These are phyloP conservation scores for Tetragonula clypearis DNA, from an alignment of 1,140 invertebrate genomes.

Conservation along the genomic window DNA sequence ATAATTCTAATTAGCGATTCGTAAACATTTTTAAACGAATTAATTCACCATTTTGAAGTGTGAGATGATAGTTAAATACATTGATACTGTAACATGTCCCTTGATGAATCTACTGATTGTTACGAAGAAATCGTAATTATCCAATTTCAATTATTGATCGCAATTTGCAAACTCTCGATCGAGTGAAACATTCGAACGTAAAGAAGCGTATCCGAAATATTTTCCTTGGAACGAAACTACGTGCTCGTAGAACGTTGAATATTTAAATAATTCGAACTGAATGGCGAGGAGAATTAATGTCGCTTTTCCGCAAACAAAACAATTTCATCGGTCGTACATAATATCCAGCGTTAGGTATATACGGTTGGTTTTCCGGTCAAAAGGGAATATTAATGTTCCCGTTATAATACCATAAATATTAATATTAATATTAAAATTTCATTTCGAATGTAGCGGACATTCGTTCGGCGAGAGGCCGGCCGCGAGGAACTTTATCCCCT, in stretches of 20 bases:
- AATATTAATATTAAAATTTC: slow-evolving; percentile 29
- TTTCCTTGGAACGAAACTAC: background rate
- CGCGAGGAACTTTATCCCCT: background rate
- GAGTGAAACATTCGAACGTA: background rate
- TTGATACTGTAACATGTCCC: too few species aligned
- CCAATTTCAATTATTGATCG: background rate
- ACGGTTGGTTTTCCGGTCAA: background rate
- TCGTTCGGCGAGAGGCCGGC: background rate
- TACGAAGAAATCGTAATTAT: background rate
- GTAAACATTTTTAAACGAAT: too few species aligned
- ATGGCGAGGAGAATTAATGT: slow-evolving; percentile 18
- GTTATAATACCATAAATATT: slow-evolving; percentile 28
- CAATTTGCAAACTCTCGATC: too few species aligned
- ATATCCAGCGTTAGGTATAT: slow-evolving; percentile 4
- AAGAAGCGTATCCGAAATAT: background rate
- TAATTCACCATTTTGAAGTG: too few species aligned
- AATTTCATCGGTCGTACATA: slow-evolving; percentile 28
- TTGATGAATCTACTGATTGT: background rate
- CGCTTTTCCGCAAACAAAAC: slow-evolving; percentile 22
- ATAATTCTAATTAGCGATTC: too few species aligned
- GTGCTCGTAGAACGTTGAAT: background rate
- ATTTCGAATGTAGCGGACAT: background rate
- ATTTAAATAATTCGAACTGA: slow-evolving; percentile 25
- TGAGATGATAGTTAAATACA: background rate
- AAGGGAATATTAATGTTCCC: slow-evolving; percentile 27